These are phyloP conservation scores for Steinernema khuongi DNA, from an alignment of 1,140 invertebrate species.

Conservation along the genomic window DNA sequence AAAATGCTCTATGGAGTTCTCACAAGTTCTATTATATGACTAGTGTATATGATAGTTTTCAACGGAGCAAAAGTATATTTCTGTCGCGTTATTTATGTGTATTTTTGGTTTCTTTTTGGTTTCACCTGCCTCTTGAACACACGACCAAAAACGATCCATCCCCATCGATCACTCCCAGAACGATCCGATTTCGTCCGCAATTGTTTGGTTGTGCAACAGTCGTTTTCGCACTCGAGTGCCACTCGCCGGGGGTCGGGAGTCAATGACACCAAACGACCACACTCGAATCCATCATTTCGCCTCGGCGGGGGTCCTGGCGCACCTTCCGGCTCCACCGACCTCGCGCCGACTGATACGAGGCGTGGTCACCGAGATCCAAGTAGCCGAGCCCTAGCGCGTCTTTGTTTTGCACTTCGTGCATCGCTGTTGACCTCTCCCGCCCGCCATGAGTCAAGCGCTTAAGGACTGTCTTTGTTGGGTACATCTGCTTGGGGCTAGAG, in stretches of 20 bases:
- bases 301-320: not conserved
- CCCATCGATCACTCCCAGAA: not conserved
- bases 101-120: too few relatives aligned
- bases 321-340: conserved; percentile 3
- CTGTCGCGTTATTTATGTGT: too few relatives aligned
- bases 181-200: not conserved
- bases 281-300: not conserved
- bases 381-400: not conserved
- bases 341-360: not conserved
- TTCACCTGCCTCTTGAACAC: too few relatives aligned
- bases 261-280: not conserved
- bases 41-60: too few relatives aligned
- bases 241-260: not conserved
- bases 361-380: not conserved
- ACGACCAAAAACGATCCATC: too few relatives aligned
- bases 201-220: conserved; percentile 4
- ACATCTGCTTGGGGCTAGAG: too few relatives aligned
- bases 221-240: not conserved
- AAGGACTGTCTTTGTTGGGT: conserved; percentile 7
- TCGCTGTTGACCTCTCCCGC: not conserved
- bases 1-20: too few relatives aligned
- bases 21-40: too few relatives aligned
- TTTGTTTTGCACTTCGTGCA: not conserved
- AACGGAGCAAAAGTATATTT: too few relatives aligned
- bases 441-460: not conserved